Evolutionary conservation across 2,797 vertebrate species (phyloP), one percentile per base, ranked within the genome.

Genomic region (Scleropages formosus): DNA sequence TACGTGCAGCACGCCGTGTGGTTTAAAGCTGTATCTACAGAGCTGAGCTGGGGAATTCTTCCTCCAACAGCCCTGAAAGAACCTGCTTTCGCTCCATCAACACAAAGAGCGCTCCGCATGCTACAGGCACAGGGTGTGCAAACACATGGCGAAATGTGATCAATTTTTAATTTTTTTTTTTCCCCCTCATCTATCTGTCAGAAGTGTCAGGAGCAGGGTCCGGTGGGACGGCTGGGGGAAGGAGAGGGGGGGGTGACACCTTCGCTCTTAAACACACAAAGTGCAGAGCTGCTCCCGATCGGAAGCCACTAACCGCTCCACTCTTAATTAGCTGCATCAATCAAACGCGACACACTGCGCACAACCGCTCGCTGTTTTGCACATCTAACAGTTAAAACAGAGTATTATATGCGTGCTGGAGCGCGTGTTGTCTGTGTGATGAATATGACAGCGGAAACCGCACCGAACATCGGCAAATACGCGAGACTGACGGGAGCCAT

Each of bases 141-240:
- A 56, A 68, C 60, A 53, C 46, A n/a, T 61, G 27, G 68, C 22
- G 8, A 61, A 65, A 88, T 84, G 81, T 87, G 84, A 91, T 93
- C 69, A 82, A 91, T 92, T 91, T 90, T 90, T 90, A 82, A 92
- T 91, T 90, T 78, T 78, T 78, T 81, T 84, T 20, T 15, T 65
- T 79, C 74, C 86, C 88, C 83, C 87, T 88, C 81, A 86, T 87
- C 85, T 87, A 84, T 89, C 85, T 85, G 82, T 85, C 82, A 87
- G 77, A 76, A 82, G 86, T 77, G 85, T 85, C 85, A 82, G 80
- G 77, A 85, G 31, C 12, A 15, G 49, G 67, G 46, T 31, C 74
- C n/a, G 46, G 39, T 22, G 74, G 65, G 56, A 68, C 44, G 4
- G 46, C 46, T 8, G 47, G 71, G 71, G 13, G 46, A 12, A 47